These are phyloP conservation scores for Notoglanidium macrostoma DNA, from an alignment of 2,797 vertebrate species.

Conservation along the genomic window DNA sequence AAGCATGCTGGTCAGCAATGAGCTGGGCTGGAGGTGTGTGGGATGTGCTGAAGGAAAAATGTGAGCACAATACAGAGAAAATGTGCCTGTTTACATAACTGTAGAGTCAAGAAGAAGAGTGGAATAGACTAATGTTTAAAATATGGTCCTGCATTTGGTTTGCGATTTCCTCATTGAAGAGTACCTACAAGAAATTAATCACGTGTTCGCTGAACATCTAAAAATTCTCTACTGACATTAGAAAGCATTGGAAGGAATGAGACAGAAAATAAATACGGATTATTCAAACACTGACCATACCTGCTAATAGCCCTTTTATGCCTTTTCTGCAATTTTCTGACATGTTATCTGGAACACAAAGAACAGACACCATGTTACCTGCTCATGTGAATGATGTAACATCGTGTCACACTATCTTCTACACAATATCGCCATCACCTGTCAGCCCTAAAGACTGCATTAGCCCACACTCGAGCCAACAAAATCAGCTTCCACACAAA, in stretches of 20 bases:
- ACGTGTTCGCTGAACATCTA: not conserved
- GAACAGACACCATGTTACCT: not conserved
- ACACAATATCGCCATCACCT: conserved; percentile 51
- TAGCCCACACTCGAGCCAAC: not conserved
- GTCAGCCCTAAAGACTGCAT: conserved; percentile 12
- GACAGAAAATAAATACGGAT: not conserved
- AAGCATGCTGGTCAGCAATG: conserved; percentile 50
- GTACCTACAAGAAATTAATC: not conserved
- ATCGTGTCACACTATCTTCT: conserved; percentile 1
- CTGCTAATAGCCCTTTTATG: not conserved
- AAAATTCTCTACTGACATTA: not conserved
- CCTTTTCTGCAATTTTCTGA: conserved; percentile 10
- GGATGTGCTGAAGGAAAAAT: conserved; percentile 46
- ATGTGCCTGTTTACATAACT: conserved; percentile 41
- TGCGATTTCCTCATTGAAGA: not conserved
- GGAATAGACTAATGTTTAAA: conserved; percentile 26
- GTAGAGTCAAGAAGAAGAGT: conserved; percentile 35
- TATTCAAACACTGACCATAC: too few species aligned
- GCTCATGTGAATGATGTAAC: conserved; percentile 17
- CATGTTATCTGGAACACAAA: not conserved
- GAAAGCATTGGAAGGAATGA: not conserved
- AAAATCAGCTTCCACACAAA: not conserved
- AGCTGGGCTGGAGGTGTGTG: conserved; percentile 45
- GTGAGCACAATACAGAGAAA: conserved; percentile 50
- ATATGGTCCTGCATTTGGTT: conserved; percentile 5